phyloP scores from a whole-genome alignment of 2,113 vertebrate genomes.

The Cnemophilus loriae region DNA sequence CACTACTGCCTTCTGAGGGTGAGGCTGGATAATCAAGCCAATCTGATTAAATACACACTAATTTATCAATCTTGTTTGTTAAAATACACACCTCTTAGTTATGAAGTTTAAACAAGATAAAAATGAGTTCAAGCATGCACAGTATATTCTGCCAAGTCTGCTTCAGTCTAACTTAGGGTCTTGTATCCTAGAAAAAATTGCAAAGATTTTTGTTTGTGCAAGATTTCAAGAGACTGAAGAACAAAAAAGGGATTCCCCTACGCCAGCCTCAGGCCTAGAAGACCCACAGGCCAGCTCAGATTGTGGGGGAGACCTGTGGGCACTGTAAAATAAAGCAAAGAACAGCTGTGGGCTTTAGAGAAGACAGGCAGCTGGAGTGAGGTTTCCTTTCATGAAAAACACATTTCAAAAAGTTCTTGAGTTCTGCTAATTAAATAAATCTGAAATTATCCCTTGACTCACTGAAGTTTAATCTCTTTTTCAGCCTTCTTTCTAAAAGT shows the following conservation, averaged over 20 bases:
- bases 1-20: background rate
- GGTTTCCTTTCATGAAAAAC: background rate
- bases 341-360: background rate
- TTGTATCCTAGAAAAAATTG: background rate
- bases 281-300: background rate
- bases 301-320: background rate
- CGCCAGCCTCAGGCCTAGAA: background rate
- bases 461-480: background rate
- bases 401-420: background rate
- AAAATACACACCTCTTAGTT: background rate
- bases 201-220: background rate
- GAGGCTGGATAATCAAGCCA: background rate
- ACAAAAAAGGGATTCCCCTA: background rate
- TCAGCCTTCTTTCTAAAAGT: background rate
- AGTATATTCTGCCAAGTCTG: background rate
- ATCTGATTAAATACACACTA: background rate
- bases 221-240: background rate
- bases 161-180: background rate
- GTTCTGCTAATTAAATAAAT: background rate
- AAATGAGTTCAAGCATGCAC: background rate
- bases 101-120: background rate
- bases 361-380: background rate
- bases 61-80: background rate
- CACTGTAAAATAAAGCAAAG: background rate
- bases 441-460: background rate